These are phyloP conservation scores for Sebastes schlegelii DNA, from an alignment of 2,113 vertebrate species.

Conservation along the genomic window DNA sequence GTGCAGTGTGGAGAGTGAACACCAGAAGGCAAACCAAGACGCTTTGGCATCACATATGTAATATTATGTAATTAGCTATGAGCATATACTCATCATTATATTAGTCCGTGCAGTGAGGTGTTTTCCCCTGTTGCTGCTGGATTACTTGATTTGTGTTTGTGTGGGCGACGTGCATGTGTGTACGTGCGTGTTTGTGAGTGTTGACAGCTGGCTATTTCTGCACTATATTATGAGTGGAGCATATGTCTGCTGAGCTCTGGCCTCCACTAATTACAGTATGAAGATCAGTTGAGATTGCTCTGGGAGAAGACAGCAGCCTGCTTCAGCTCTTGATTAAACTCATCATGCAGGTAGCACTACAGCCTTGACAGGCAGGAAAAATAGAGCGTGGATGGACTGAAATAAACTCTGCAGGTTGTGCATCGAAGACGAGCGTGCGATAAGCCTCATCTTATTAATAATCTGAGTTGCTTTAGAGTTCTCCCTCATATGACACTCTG, in stretches of 20 bases:
- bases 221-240: conserved; percentile 34
- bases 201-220: conserved; percentile 23
- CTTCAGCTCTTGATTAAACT: conserved; percentile 55
- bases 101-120: not conserved
- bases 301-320: conserved; percentile 41
- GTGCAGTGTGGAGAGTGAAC: conserved; percentile 18
- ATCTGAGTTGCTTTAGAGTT: conserved; percentile 8
- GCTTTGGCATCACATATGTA: conserved; percentile 11
- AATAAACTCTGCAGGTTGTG: conserved; percentile 29
- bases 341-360: conserved; percentile 31
- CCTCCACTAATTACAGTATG: conserved; percentile 55
- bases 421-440: not conserved
- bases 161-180: not conserved
- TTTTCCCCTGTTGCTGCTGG: not conserved
- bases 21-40: conserved; percentile 5
- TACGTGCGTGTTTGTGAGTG: not conserved
- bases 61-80: conserved; percentile 23
- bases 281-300: conserved; percentile 45
- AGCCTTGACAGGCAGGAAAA: conserved; percentile 24
- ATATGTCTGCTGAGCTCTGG: conserved; percentile 55
- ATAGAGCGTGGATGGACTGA: conserved; percentile 5
- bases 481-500: not conserved
- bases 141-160: conserved; percentile 6
- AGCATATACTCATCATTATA: conserved; percentile 24
- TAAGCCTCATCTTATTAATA: conserved; percentile 25